Base-by-base conservation (phyloP, 2,113 vertebrate genomes). In the Mustela lutreola region DNA sequence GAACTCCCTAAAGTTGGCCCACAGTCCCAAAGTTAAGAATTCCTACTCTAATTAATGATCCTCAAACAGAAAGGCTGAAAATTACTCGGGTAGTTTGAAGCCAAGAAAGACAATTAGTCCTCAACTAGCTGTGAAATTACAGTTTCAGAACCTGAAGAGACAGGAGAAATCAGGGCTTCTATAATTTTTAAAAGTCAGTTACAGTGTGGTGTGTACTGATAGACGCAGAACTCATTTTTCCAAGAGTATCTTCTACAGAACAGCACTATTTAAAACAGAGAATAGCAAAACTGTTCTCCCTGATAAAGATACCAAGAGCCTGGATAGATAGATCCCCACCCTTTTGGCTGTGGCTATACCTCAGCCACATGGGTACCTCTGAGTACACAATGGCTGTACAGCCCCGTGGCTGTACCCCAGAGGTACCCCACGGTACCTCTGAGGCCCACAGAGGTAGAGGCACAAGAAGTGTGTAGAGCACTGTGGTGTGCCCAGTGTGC, bases 51-150 rank as follows among this genome's bases (percentile, higher is more conserved):
- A 12, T 73, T 96, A 53, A 83, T 80, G 82, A 22, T 87, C 91
- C 89, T 92, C 63, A 45, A 97, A 70, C 4, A 83, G 36, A 88
- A 97, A 94, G 92, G 2, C 26, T 75, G 75, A 97, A 94, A 36
- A 89, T 75, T 73, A 87, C 5, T 22, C 26, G 39, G 39, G 62
- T 58, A 63, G 67, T 33, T 33, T 45, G 22, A 95, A 14, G 22
- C 16, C 60, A 36, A 75, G 78, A 96, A 22, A 60, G 39, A 56
- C 5, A 71, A 53, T 56, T 45, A n/a, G 16, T 82, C 10, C 2
- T 26, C 28, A 31, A 42, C 70, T 58, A 63, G 83, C 39, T 18
- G 11, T 24, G 91, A 93, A 92, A 95, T 48, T 45, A 94, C 8
- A 89, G 89, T 78, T 56, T 96, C 11, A 95, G 36, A 60, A 75